Evolutionary conservation across 2,113 vertebrate genomes (phyloP).

Genomic region (Chionomys nivalis): DNA sequence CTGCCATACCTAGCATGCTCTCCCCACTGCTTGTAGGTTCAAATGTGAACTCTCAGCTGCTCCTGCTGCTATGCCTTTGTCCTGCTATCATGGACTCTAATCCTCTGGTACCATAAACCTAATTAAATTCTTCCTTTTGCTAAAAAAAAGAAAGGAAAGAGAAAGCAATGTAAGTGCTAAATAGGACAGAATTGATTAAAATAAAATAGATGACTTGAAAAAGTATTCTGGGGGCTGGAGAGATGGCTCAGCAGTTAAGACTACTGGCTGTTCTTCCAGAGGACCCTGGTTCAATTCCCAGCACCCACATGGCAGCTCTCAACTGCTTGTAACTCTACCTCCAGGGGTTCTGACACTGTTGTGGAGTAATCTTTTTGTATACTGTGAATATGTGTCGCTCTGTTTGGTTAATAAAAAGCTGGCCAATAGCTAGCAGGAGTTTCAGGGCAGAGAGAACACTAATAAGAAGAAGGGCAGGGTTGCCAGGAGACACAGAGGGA

Average conservation of each 20-base stretch:
- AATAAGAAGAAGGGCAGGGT: not conserved
- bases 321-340: not conserved
- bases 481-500: not conserved
- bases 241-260: not conserved
- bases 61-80: not conserved
- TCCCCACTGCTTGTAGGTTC: not conserved
- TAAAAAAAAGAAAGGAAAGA: not conserved
- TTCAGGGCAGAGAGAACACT: not conserved
- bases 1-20: not conserved
- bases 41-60: not conserved
- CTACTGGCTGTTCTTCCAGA: not conserved
- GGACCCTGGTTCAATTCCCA: not conserved
- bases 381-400: not conserved
- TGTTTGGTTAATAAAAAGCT: not conserved
- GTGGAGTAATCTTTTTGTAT: not conserved
- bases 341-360: not conserved
- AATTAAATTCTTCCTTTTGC: not conserved
- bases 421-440: not conserved
- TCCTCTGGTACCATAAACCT: not conserved
- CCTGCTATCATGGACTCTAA: too few relatives aligned
- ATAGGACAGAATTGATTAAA: not conserved
- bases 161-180: not conserved
- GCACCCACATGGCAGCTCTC: not conserved
- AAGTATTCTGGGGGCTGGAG: not conserved
- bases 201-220: not conserved